Base-by-base conservation (phyloP, 1,140 invertebrate genomes). In the Drosophila ercepeae region DNA sequence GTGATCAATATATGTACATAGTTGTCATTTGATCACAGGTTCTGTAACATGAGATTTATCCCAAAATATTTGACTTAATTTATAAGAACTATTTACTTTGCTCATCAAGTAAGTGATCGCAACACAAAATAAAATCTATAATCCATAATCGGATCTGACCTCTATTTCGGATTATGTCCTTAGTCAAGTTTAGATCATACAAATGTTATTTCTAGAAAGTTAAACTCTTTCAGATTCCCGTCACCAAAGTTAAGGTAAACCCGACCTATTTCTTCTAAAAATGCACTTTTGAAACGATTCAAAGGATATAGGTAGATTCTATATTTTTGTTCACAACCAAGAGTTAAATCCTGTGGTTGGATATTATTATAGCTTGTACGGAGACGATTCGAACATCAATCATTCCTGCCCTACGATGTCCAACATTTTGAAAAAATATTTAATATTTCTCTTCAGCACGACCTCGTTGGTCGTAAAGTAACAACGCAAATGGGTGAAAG, bases 331-430 rank as follows among this genome's bases (percentile, higher is more conserved):
- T 0, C 9, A 3, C 3, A 13, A 18, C 11, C 27, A 34, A 11
- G 36, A 14, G 3, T 18, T 27, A 9, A 46, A 36, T 32, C 27
- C 23, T 3, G 13, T 48, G 16, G 29, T 14, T 11, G 1, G 1
- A 13, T 51, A 9, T n/a, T 34, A 32, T 5, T 36, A 9, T 11
- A 2, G 4, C 1, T 13, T 34, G 0, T 13, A 16, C 1, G 11
- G 19, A 1, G 16, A 51, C 1, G 11, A 19, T 13, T 34, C 49
- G 0, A 68, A 68, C 67, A 86, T 84, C 86, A 84, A 84, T 86
- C 86, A 84, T 84, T 65, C 68, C 54, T 63, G 64, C 53, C 64
- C 44, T 25, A 79, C 76, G 70, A 70, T n/a, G n/a, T n/a, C n/a
- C n/a, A n/a, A n/a, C n/a, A n/a, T n/a, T n/a, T n/a, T n/a, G n/a